These are phyloP conservation scores for Agrochola lychnidis DNA, from an alignment of 2,888 invertebrate genomes.

Conservation along the genomic window DNA sequence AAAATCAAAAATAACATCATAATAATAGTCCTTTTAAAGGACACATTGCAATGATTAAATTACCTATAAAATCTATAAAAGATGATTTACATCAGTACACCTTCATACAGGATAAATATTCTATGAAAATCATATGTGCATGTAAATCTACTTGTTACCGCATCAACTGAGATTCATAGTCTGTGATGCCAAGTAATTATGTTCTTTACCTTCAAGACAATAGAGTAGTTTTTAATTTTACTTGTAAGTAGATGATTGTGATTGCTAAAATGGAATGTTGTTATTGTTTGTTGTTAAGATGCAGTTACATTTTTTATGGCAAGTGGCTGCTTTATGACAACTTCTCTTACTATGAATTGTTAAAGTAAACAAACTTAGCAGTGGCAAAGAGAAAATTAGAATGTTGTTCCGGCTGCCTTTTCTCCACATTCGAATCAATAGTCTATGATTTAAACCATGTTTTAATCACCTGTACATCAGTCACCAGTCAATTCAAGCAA, in stretches of 20 bases:
- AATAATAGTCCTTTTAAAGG: background rate
- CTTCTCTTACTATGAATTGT: background rate
- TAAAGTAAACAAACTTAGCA: background rate
- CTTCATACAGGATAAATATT: background rate
- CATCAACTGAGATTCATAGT: constrained; percentile 10
- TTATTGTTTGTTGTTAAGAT: constrained; percentile 22
- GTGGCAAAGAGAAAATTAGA: background rate
- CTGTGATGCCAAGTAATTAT: background rate
- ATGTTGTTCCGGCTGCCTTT: background rate
- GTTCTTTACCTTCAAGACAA: background rate
- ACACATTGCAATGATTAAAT: background rate
- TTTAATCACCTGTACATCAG: background rate
- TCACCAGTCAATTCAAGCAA: background rate
- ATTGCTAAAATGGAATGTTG: constrained; percentile 13
- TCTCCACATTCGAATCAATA: background rate
- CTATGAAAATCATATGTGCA: background rate
- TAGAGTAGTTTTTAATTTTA: constrained; percentile 20
- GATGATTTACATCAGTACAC: background rate
- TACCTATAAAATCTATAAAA: no score
- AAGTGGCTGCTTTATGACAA: constrained; percentile 4
- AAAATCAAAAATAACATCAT: background rate
- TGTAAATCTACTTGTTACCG: constrained; percentile 5
- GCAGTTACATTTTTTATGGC: constrained; percentile 22
- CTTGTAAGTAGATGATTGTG: constrained; percentile 8
- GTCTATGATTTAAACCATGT: no score